phyloP scores from a whole-genome alignment of 2,797 vertebrate species.

The Alcedo quadribrachys region DNA sequence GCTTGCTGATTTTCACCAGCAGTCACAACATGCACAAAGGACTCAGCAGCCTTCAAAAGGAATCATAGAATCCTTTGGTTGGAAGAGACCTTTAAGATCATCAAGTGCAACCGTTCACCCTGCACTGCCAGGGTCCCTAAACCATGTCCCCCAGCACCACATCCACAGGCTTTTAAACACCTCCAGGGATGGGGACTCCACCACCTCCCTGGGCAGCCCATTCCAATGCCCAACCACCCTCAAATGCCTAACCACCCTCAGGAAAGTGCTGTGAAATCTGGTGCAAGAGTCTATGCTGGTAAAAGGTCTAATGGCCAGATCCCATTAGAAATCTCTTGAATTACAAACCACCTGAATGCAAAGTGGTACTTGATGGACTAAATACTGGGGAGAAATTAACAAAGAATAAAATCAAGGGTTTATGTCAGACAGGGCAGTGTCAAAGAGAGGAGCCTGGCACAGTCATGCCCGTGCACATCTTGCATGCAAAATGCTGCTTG shows the following conservation, averaged over 20 bases:
- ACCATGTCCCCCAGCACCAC: too few species aligned
- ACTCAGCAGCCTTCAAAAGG: neutral
- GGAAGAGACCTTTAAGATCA: too few species aligned
- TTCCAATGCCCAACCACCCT: too few species aligned
- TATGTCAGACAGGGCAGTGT: neutral
- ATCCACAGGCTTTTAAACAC: too few species aligned
- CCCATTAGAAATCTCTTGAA: neutral
- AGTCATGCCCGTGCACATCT: neutral
- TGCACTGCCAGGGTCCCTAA: too few species aligned
- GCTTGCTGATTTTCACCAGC: neutral
- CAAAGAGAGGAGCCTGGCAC: neutral
- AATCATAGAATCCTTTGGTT: neutral
- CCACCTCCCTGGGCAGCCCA: too few species aligned
- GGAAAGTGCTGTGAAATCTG: neutral
- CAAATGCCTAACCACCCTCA: too few species aligned
- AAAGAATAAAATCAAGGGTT: slow-evolving; percentile 23
- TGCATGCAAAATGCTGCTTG: slow-evolving; percentile 38
- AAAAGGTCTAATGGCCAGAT: neutral
- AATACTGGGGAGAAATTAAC: slow-evolving; percentile 37
- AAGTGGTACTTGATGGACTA: slow-evolving; percentile 41
- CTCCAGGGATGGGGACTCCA: too few species aligned
- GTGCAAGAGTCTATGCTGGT: neutral
- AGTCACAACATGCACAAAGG: neutral
- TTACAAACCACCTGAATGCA: neutral
- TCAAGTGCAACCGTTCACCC: too few species aligned